Percentiles rank a stretch among this genome's conserved stretches.
These are phyloP conservation scores for Sturnus vulgaris DNA, from an alignment of 2,113 vertebrate genomes.

Conservation along the genomic window DNA sequence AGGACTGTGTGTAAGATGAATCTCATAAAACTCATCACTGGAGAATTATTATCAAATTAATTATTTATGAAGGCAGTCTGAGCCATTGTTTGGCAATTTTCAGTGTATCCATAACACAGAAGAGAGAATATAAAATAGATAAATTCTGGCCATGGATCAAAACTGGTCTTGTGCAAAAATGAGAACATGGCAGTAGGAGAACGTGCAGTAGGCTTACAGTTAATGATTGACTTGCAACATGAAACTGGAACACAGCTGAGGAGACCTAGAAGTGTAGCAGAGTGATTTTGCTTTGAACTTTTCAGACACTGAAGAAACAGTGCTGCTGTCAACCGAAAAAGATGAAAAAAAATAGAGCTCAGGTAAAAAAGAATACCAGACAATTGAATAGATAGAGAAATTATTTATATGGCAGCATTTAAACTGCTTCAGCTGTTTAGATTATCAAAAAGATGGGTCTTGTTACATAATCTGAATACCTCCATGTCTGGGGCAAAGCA, in stretches of 20 bases:
- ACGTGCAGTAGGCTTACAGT: background rate
- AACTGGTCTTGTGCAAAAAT: background rate
- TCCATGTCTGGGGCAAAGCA: background rate
- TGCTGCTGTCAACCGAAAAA: background rate
- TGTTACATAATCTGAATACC: background rate
- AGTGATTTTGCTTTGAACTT: background rate
- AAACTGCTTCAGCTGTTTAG: background rate
- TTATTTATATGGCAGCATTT: background rate
- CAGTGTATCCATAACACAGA: background rate
- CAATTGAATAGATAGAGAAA: background rate
- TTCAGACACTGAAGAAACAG: background rate
- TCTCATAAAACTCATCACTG: background rate
- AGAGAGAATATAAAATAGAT: background rate
- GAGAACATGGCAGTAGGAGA: background rate
- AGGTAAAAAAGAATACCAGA: background rate
- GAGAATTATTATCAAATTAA: background rate
- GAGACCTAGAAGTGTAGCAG: background rate
- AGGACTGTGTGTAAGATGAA: background rate
- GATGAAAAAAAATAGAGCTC: background rate
- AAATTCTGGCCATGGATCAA: background rate
- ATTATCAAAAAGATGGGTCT: background rate
- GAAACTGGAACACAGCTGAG: background rate
- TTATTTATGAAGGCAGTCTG: background rate
- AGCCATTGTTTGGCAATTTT: background rate
- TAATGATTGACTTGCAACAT: background rate